A percentile compares a stretch with the other conserved stretches of the same genome.
phyloP scores from a whole-genome alignment of 2,888 invertebrate species.

The Tuberolachnus salignus region DNA sequence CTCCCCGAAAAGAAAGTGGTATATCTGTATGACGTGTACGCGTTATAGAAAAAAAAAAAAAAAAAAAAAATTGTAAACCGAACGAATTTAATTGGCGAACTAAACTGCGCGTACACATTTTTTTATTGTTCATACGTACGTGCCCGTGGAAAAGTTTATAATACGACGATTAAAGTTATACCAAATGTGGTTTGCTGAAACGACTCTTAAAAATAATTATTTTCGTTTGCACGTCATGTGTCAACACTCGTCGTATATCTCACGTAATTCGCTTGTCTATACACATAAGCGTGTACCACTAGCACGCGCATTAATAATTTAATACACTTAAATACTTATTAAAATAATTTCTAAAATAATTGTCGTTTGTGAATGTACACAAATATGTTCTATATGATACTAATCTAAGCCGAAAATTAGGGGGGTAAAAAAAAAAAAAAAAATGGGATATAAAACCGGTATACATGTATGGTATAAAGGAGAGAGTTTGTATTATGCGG shows the following conservation, averaged over 20 bases:
- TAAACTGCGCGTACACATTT: neutral
- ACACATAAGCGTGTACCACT: no score
- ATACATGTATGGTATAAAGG: no score
- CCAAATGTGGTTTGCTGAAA: constrained; percentile 17
- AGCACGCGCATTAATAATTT: no score
- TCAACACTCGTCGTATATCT: neutral
- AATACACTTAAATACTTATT: no score
- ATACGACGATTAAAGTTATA: constrained; percentile 13
- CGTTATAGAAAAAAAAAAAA: neutral
- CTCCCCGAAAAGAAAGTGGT: constrained; percentile 6
- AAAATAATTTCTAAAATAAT: no score
- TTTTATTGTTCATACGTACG: neutral
- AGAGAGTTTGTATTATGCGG: neutral
- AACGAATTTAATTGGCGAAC: constrained; percentile 5
- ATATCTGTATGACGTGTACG: neutral
- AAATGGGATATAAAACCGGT: no score
- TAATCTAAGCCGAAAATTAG: no score
- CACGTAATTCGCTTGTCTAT: no score
- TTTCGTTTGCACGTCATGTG: neutral
- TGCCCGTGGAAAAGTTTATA: constrained; percentile 12
- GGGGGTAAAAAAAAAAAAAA: no score
- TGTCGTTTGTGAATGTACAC: no score
- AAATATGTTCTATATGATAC: no score
- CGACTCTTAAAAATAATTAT: constrained; percentile 28
- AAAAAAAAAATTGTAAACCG: neutral